A percentile compares a stretch with the other conserved stretches of the same genome.
These are phyloP conservation scores for Chironomus tentans DNA, from an alignment of 2,888 invertebrate species.

Conservation along the genomic window DNA sequence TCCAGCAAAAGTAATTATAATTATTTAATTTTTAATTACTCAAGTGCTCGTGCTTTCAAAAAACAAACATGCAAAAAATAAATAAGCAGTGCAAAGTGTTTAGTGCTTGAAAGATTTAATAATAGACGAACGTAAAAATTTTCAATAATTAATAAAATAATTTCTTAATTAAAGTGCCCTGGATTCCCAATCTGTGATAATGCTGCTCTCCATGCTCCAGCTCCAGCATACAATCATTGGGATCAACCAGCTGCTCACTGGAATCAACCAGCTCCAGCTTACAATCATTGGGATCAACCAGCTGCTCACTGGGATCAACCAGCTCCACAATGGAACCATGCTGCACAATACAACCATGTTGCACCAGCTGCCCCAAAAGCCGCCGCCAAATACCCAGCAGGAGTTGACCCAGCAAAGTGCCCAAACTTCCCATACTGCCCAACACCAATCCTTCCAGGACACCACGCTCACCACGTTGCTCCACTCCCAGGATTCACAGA, in stretches of 20 bases:
- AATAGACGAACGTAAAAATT: too few relatives aligned
- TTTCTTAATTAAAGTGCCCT: constrained; percentile 36
- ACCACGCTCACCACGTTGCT: constrained; percentile 35
- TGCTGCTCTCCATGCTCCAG: constrained; percentile 38
- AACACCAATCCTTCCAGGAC: constrained; percentile 30
- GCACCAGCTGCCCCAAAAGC: constrained; percentile 31
- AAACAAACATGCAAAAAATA: too few relatives aligned
- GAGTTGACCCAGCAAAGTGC: constrained; percentile 44
- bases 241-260: constrained; percentile 33
- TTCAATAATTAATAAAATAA: too few relatives aligned
- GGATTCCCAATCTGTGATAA: constrained; percentile 47
- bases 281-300: constrained; percentile 31
- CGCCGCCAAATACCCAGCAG: constrained; percentile 41
- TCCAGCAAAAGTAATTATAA: constrained; percentile 36
- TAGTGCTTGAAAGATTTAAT: too few relatives aligned
- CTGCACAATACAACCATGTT: constrained; percentile 28
- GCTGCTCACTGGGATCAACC: constrained; percentile 29
- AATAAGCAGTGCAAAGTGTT: too few relatives aligned
- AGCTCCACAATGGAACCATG: constrained; percentile 29
- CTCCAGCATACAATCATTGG: constrained; percentile 14
- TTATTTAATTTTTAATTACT: too few relatives aligned
- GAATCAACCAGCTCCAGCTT: constrained; percentile 12
- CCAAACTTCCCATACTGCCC: constrained; percentile 48
- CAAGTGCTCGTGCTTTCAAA: too few relatives aligned
- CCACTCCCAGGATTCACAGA: constrained; percentile 44